A percentile compares a stretch with the other conserved stretches of the same genome.
These are phyloP conservation scores for Nemapogon koenigi DNA, from an alignment of 2,888 invertebrate species.

Conservation along the genomic window DNA sequence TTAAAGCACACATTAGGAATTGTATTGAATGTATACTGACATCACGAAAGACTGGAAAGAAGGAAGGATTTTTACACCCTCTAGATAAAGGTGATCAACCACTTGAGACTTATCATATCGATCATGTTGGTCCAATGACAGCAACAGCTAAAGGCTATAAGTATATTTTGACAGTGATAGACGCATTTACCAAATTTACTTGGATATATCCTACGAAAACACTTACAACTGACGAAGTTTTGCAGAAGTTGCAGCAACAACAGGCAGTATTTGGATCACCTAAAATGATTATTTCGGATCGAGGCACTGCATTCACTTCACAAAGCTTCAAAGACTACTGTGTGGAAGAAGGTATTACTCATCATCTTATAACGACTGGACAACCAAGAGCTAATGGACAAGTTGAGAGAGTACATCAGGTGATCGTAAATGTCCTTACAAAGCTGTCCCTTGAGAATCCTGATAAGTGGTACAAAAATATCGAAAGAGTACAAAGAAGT, in stretches of 20 bases:
- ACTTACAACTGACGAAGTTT: conserved; percentile 22
- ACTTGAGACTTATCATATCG: conserved; percentile 24
- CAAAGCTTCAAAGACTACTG: no score
- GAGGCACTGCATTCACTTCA: conserved; percentile 28
- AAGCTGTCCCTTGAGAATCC: conserved; percentile 27
- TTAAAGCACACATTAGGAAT: conserved; percentile 8
- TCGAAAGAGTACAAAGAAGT: conserved; percentile 19
- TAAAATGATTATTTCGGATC: conserved; percentile 24
- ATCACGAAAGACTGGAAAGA: conserved; percentile 20
- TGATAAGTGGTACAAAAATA: conserved; percentile 24
- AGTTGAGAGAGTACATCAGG: conserved; percentile 25
- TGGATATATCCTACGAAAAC: conserved; percentile 27
- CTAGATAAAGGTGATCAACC: conserved; percentile 26
- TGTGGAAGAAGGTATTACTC: no score
- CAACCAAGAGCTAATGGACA: conserved; percentile 28
- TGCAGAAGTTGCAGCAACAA: conserved; percentile 22
- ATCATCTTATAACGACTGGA: conserved; percentile 19
- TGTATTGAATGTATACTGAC: conserved; percentile 14
- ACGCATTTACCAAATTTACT: conserved; percentile 26
- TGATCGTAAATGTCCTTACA: conserved; percentile 24
- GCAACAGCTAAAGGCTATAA: conserved; percentile 24
- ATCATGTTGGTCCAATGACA: conserved; percentile 27
- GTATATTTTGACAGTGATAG: conserved; percentile 25
- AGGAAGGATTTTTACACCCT: conserved; percentile 24
- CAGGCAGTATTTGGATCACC: conserved; percentile 30